Conservation (phyloP, 2,888 invertebrate genomes). For the Xanthorhoe designata region DNA sequence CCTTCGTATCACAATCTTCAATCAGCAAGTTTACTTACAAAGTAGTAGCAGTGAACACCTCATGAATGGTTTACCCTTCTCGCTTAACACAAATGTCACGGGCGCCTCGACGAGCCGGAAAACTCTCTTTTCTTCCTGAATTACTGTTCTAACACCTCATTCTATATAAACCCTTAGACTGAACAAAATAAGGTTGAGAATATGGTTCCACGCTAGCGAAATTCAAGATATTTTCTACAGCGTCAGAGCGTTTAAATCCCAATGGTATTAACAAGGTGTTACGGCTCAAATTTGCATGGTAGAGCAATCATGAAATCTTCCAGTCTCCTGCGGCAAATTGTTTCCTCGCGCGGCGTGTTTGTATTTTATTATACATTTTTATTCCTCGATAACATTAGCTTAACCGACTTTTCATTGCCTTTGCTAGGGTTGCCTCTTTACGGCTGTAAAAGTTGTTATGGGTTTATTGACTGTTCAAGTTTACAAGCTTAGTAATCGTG, state of each 20-base stretch:
- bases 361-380: constrained; percentile 86
- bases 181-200: constrained; percentile 53
- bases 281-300: constrained; percentile 55
- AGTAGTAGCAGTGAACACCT: constrained; percentile 67
- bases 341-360: constrained; percentile 84
- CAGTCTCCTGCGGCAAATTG: constrained; percentile 85
- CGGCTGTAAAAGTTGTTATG: constrained; percentile 50
- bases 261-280: constrained; percentile 52
- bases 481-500: constrained; percentile 40
- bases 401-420: constrained; percentile 86
- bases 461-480: constrained; percentile 54
- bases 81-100: constrained; percentile 85
- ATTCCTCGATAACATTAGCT: constrained; percentile 86
- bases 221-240: constrained; percentile 81
- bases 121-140: constrained; percentile 85
- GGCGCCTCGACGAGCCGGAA: constrained; percentile 80
- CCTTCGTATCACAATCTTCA: constrained; percentile 34
- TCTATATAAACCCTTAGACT: constrained; percentile 56
- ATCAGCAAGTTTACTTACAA: constrained; percentile 70
- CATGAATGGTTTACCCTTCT: constrained; percentile 78
- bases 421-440: constrained; percentile 73
- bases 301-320: constrained; percentile 77
- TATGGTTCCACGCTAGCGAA: constrained; percentile 48
- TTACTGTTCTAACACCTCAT: constrained; percentile 59
- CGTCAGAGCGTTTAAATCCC: constrained; percentile 54